Evolutionary conservation across 1,140 invertebrate genomes (phyloP).

Genomic region (Forficula auricularia): DNA sequence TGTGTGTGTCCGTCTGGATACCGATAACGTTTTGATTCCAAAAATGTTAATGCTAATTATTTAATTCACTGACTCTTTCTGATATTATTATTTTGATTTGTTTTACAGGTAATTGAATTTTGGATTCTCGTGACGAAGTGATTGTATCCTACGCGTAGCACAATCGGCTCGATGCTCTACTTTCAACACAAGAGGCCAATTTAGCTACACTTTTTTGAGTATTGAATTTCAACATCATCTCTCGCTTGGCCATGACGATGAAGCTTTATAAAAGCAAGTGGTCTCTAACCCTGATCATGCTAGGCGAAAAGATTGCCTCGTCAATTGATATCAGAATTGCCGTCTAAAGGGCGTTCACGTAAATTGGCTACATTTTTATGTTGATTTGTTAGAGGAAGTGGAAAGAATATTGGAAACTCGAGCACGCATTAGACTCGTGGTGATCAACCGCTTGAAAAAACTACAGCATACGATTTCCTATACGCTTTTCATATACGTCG

Average conservation of each 20-base stretch:
- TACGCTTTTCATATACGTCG: conserved; percentile 66
- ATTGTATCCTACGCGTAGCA: no score
- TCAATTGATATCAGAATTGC: conserved; percentile 63
- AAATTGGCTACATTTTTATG: conserved; percentile 55
- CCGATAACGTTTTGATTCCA: no score
- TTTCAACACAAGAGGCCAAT: no score
- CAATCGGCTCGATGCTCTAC: no score
- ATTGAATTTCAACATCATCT: conserved; percentile 78
- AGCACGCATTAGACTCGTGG: no score
- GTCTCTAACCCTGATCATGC: conserved; percentile 59
- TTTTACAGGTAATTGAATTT: no score
- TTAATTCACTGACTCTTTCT: no score
- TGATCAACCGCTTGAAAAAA: conserved; percentile 32
- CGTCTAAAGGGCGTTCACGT: conserved; percentile 47
- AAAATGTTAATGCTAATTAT: no score
- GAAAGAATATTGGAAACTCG: conserved; percentile 65
- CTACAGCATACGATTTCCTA: conserved; percentile 75
- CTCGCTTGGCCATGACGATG: conserved; percentile 55
- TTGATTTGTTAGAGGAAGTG: conserved; percentile 44
- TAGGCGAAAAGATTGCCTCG: conserved; percentile 67
- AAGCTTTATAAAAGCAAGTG: conserved; percentile 66
- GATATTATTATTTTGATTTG: no score
- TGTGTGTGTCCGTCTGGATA: no score
- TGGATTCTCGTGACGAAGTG: no score
- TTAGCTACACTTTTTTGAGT: conserved; percentile 51